Evolutionary conservation across 1,140 invertebrate genomes (phyloP), one percentile per base, ranked within the genome.

Genomic region (Limonius californicus): DNA sequence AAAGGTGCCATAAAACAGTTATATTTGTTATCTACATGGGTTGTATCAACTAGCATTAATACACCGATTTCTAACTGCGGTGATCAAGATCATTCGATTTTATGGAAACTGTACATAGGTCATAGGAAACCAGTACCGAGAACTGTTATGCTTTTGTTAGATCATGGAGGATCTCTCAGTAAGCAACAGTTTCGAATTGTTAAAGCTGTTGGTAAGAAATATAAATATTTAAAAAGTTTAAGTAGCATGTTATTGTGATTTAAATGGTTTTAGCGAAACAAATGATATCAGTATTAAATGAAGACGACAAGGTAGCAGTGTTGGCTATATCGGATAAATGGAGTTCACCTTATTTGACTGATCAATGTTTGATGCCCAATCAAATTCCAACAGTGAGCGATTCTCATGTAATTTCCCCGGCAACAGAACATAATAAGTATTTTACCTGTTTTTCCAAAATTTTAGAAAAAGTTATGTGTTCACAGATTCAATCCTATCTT

Each of bases 141-240:
- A 73, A 77, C 83, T 70, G 74, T 87, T 11, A 79, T 88, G 27
- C 75, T 88, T 42, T 72, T 87, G 8, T 76, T 88, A 61, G 87
- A 88, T 68, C 81, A 85, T 72, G 85, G 86, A 0, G 84, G 82
- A 30, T 84, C 84, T 0, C 71, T 87, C 20, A 87, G 81, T 71
- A 67, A 76, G 1, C 81, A 81, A 23, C 80, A 87, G 59, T 78
- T 88, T 32, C 72, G 74, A 2, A 80, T 83, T 23, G 83, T 83
- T 4, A 86, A 85, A 73, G 73, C 74, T 27, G 79, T 87, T 66
- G 82, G 82, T 76, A 74, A 70, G 67, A 66, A 12, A 23, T 43
- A n/a, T n/a, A n/a, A n/a, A n/a, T n/a, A n/a, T n/a, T n/a, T n/a
- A n/a, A n/a, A n/a, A n/a, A n/a, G n/a, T n/a, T n/a, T n/a, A n/a